A percentile compares a stretch with the other conserved stretches of the same genome.
Conservation (phyloP, 2,888 invertebrate genomes). For the Corbicula japonica region DNA sequence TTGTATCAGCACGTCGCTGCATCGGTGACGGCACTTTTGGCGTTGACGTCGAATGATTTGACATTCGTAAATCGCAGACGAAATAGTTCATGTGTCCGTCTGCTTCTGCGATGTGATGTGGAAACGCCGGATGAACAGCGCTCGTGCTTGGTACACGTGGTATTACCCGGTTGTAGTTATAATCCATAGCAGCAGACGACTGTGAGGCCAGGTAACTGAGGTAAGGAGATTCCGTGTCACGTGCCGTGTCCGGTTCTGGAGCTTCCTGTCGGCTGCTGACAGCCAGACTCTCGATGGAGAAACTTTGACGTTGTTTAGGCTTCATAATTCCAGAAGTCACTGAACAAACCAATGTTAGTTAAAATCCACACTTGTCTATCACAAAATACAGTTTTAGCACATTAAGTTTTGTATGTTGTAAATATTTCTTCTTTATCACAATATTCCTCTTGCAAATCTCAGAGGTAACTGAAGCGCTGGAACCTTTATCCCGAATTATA, state of each 20-base stretch:
- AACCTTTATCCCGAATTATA: too few relatives aligned
- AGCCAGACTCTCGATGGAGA: constrained; percentile 67
- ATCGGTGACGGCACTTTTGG: constrained; percentile 46
- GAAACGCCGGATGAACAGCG: too few relatives aligned
- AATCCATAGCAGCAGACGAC: constrained; percentile 16
- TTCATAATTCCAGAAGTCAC: too few relatives aligned
- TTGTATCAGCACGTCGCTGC: constrained; percentile 56
- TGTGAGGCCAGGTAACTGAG: constrained; percentile 39
- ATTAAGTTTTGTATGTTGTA: too few relatives aligned
- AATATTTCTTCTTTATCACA: too few relatives aligned
- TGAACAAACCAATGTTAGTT: too few relatives aligned
- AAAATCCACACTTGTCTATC: too few relatives aligned
- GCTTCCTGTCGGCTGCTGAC: constrained; percentile 59
- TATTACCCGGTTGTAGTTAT: constrained; percentile 30
- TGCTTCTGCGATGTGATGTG: background rate
- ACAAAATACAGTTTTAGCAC: too few relatives aligned
- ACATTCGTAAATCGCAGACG: background rate
- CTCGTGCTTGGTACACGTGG: too few relatives aligned
- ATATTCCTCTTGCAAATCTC: too few relatives aligned
- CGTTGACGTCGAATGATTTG: constrained; percentile 45
- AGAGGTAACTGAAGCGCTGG: too few relatives aligned
- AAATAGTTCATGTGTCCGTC: background rate
- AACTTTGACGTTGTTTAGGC: constrained; percentile 60
- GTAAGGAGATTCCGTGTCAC: constrained; percentile 61
- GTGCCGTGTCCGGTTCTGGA: constrained; percentile 13